Evolutionary conservation across 1,140 invertebrate species (phyloP), one percentile per base, ranked within the genome.

Genomic region (Mya arenaria): DNA sequence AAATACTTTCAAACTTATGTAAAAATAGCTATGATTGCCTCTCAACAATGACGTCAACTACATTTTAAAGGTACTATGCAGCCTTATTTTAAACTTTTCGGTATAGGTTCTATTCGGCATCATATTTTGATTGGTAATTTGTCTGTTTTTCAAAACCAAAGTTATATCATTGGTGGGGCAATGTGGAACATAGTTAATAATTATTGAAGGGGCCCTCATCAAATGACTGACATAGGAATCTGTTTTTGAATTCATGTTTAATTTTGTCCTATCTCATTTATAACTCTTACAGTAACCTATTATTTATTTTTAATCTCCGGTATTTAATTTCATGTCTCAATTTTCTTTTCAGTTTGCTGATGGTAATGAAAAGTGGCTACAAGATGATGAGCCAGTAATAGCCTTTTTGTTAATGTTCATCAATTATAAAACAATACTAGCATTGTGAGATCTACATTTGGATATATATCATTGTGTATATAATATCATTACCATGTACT

Each of bases 301-400:
- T 15, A 34, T 1, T n/a, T 37, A 36, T 3, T 36, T 36, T 37
- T 19, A 66, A 19, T 36, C 23, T 5, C 23, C 17, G 17, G 3
- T 37, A 37, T 34, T n/a, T 1, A 19, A 1, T 37, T n/a, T 34
- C 4, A 66, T 37, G 13, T 66, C 30, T 36, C 44, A n/a, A 37
- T 68, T 66, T 34, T 56, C 39, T 66, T 84, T 84, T 74, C 83
- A 84, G 83, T 28, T 28, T 84, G 13, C 28, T 84, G 41, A 77
- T 84, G 78, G 62, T 84, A 25, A 17, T 75, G 39, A 80, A 79
- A 34, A 65, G 79, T 63, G 71, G 71, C 5, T 72, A 81, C 66
- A 80, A 79, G 52, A 30, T 81, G 32, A 58, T 58, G 23, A 55
- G 58, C 17, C 78, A 84, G 55, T 82, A 65, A 82, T 52, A 1